Evolutionary conservation across 2,888 invertebrate genomes (phyloP).

Genomic region (Nezara viridula): DNA sequence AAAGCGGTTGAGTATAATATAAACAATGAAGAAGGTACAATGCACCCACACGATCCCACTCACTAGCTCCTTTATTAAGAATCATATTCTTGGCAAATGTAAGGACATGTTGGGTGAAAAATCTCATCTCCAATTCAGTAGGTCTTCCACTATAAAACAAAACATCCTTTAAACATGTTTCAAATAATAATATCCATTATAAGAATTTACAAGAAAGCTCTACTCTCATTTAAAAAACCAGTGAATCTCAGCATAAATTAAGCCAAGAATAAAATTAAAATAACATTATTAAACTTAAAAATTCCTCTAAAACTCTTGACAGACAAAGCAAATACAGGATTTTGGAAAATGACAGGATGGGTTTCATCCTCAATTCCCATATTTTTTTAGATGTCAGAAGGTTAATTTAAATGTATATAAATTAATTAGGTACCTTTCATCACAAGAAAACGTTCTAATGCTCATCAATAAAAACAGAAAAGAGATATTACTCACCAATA

Average conservation of each 20-base stretch:
- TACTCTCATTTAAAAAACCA: too few relatives aligned
- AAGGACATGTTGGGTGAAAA: conserved; percentile 39
- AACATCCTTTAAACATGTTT: background rate
- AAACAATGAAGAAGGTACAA: conserved; percentile 12
- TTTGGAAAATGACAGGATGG: background rate
- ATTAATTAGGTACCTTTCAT: background rate
- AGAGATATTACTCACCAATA: conserved; percentile 8
- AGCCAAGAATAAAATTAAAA: background rate
- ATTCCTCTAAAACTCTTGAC: background rate
- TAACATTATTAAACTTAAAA: background rate
- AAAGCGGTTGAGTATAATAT: conserved; percentile 42
- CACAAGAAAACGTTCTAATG: background rate
- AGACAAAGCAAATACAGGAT: background rate
- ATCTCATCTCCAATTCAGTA: conserved; percentile 16
- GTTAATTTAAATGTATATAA: too few relatives aligned
- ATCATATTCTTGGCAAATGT: conserved; percentile 12
- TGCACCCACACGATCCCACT: conserved; percentile 13
- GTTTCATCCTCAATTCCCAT: background rate
- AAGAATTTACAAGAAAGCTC: too few relatives aligned
- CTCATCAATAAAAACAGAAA: background rate
- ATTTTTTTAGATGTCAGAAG: background rate
- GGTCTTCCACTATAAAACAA: conserved; percentile 21
- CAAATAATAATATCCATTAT: background rate
- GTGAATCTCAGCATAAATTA: too few relatives aligned
- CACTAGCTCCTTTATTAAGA: background rate